Evolutionary conservation across 2,797 vertebrate genomes (phyloP).

Genomic region (Spinibarbus caldwelli): DNA sequence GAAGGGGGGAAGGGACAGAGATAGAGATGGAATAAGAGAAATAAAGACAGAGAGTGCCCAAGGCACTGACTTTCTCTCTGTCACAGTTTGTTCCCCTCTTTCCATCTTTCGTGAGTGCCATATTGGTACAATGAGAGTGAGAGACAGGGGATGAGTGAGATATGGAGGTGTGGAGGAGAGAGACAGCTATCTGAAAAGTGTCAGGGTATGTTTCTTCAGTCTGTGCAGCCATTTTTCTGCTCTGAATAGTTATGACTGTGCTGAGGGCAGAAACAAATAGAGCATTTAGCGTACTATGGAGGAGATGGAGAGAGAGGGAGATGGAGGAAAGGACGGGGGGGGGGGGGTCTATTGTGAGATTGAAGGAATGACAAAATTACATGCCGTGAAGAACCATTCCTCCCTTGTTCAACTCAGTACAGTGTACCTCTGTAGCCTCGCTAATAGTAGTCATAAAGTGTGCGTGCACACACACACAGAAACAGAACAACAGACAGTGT

Average conservation of each 20-base stretch:
- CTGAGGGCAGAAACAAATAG: constrained; percentile 63
- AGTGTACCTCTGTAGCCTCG: constrained; percentile 44
- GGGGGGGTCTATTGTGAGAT: constrained; percentile 43
- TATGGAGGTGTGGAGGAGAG: constrained; percentile 9
- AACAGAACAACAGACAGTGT: constrained; percentile 30
- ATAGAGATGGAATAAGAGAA: constrained; percentile 10
- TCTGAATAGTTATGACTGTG: constrained; percentile 69
- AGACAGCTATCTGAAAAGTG: constrained; percentile 3
- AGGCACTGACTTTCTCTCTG: constrained; percentile 16
- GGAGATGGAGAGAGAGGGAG: constrained; percentile 48
- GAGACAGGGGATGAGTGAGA: constrained; percentile 14
- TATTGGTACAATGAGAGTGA: background rate
- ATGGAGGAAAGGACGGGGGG: constrained; percentile 35
- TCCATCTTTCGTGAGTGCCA: constrained; percentile 21
- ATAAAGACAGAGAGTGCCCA: constrained; percentile 33
- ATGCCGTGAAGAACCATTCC: constrained; percentile 38
- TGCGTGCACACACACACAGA: background rate
- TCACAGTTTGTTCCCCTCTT: background rate
- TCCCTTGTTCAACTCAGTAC: constrained; percentile 41
- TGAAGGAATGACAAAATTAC: constrained; percentile 46
- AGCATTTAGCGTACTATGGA: constrained; percentile 58
- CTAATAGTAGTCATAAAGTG: constrained; percentile 29
- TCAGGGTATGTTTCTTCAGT: constrained; percentile 21
- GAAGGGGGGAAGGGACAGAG: constrained; percentile 48
- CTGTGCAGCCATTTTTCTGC: constrained; percentile 46